Conservation (phyloP, 1,140 invertebrate species). For the Cylas formicarius region DNA sequence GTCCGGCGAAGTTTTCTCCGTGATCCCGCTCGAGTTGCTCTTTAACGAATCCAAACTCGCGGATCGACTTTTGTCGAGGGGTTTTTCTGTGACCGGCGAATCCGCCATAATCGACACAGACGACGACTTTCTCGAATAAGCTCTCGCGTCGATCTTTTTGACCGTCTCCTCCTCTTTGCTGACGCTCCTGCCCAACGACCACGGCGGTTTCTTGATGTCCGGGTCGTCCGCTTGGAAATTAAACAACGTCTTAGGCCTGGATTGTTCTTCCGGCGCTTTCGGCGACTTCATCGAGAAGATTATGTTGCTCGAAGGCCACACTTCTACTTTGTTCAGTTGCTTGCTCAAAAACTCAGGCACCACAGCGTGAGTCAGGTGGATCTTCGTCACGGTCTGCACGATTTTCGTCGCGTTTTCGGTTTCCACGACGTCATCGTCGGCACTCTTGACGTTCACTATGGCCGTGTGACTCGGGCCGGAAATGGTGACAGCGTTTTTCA, state of each 20-base stretch:
- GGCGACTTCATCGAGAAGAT: conserved; percentile 49
- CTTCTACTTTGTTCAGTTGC: conserved; percentile 60
- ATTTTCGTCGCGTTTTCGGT: conserved; percentile 11
- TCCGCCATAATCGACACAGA: conserved; percentile 19
- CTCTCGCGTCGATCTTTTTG: conserved; percentile 19
- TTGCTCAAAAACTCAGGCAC: conserved; percentile 66
- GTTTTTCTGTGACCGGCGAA: conserved; percentile 11
- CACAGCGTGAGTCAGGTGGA: conserved; percentile 38
- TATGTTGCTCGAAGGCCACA: conserved; percentile 50
- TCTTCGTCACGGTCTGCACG: conserved; percentile 34
- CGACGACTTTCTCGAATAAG: conserved; percentile 21
- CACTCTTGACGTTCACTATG: conserved; percentile 32
- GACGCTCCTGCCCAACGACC: conserved; percentile 38
- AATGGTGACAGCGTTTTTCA: conserved; percentile 30
- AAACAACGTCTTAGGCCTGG: conserved; percentile 23
- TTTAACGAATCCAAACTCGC: conserved; percentile 37
- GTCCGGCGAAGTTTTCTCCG: conserved; percentile 28
- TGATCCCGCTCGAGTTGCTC: conserved; percentile 14
- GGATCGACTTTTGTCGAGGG: conserved; percentile 28
- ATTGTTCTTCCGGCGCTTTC: conserved; percentile 22
- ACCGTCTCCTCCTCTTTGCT: conserved; percentile 44
- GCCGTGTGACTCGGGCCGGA: conserved; percentile 40
- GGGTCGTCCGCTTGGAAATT: conserved; percentile 10
- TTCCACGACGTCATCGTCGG: conserved; percentile 18
- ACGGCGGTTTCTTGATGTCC: conserved; percentile 2